Evolutionary conservation across 1,140 invertebrate species (phyloP).

Genomic region (Eubasilissa regina): DNA sequence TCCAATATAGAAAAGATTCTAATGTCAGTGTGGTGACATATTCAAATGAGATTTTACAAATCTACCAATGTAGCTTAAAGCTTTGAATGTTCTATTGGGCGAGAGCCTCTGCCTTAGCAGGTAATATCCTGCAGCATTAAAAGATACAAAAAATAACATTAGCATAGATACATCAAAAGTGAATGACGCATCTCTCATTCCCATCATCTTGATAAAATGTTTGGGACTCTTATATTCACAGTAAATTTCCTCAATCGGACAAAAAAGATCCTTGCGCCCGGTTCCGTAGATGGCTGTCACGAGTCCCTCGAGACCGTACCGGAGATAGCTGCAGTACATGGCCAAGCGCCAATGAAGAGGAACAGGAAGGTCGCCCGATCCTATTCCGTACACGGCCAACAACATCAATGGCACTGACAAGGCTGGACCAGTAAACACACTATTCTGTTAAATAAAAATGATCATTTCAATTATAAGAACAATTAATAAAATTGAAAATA

Average conservation of each 20-base stretch:
- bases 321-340: slow-evolving; percentile 88
- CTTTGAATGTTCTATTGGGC: slow-evolving; percentile 78
- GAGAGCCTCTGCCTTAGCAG: slow-evolving; percentile 77
- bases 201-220: slow-evolving; percentile 75
- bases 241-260: slow-evolving; percentile 77
- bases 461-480: too few species aligned
- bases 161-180: slow-evolving; percentile 76
- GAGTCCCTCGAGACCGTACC: slow-evolving; percentile 83
- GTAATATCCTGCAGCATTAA: slow-evolving; percentile 77
- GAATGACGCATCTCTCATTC: slow-evolving; percentile 76
- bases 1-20: background rate
- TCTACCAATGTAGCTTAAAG: slow-evolving; percentile 74
- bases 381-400: slow-evolving; percentile 83
- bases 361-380: slow-evolving; percentile 75
- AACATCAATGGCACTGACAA: slow-evolving; percentile 83
- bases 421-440: slow-evolving; percentile 84
- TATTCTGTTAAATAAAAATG: slow-evolving; percentile 76
- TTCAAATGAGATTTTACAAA: slow-evolving; percentile 77
- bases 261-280: slow-evolving; percentile 77
- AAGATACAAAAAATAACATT: slow-evolving; percentile 72
- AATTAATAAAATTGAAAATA: too few species aligned
- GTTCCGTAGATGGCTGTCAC: slow-evolving; percentile 85
- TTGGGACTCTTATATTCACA: slow-evolving; percentile 80
- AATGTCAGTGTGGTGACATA: background rate
- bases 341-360: slow-evolving; percentile 80